Evolutionary conservation across 2,113 vertebrate species (phyloP).

Genomic region (Stigmatopora argus): DNA sequence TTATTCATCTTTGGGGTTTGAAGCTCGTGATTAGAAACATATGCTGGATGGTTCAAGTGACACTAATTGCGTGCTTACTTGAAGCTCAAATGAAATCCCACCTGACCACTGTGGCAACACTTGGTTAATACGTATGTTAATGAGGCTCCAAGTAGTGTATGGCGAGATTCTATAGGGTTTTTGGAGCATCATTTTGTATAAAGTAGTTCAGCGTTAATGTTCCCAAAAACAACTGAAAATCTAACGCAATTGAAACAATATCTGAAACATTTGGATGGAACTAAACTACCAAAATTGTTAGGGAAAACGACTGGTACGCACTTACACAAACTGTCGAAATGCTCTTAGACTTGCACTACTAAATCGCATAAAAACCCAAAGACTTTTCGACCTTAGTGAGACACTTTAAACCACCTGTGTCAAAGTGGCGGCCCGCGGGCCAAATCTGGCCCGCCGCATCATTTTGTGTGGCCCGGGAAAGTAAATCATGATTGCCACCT

Average conservation of each 20-base stretch:
- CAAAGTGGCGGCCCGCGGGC: too few relatives aligned
- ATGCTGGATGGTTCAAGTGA: constrained; percentile 3
- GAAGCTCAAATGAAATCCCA: neutral
- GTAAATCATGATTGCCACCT: too few relatives aligned
- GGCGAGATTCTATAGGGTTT: neutral
- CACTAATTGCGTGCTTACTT: constrained; percentile 2
- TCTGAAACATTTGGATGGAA: neutral
- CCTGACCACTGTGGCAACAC: neutral
- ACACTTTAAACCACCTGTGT: neutral
- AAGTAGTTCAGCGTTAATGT: neutral
- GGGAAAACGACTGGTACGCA: neutral
- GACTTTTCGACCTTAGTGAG: neutral
- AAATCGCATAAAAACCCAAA: neutral
- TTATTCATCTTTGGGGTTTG: neutral
- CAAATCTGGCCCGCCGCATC: too few relatives aligned
- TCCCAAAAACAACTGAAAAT: neutral
- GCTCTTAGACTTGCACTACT: neutral
- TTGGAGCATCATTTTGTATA: neutral
- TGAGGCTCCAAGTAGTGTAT: neutral
- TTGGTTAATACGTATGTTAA: neutral
- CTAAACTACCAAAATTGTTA: neutral
- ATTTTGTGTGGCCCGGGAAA: too few relatives aligned
- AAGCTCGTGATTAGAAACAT: neutral
- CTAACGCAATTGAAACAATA: neutral
- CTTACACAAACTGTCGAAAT: neutral